Base-by-base conservation (phyloP, 2,113 vertebrate species). In the Verasper variegatus region DNA sequence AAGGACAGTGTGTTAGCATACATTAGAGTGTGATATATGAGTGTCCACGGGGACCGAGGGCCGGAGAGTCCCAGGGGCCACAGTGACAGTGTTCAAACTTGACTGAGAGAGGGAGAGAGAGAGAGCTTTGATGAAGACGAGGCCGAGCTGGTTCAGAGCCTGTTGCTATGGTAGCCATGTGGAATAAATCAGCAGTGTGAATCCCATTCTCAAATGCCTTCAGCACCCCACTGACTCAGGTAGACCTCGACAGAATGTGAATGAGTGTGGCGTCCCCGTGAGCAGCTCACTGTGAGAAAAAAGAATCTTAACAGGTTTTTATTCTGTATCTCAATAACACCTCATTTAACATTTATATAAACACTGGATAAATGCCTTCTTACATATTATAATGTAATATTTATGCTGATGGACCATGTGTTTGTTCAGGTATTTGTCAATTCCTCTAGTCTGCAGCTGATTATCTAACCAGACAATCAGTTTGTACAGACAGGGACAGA, bases 141-240 rank as follows among this genome's bases (percentile, higher is more conserved):
- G 85, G 74, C 78, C 76, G 74, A 87, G 85, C 82, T 78, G 78
- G 82, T 88, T 84, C 82, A 80, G 78, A 90, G 89, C 83, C 76
- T 89, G 90, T 93, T 93, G 92, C 92, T 90, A 93, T 93, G 92
- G 92, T 74, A 92, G 88, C 92, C 86, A 86, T 90, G 86, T 87
- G 85, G 86, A 91, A 89, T 90, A 89, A 83, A 92, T 91, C 78
- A 85, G 82, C 71, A 73, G 82, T 85, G 80, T 84, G 79, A 86
- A 87, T 91, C 88, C 70, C 57, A 69, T 74, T 83, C 75, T 92
- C 70, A 82, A 76, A 85, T 76, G 89, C 89, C 84, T 87, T 83
- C 76, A 88, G 90, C 84, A 72, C 80, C 90, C 86, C 56, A 58
- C 81, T 27, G 76, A 84, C 81, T 85, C 78, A 89, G 85, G 89